Base-by-base conservation (phyloP, 2,113 vertebrate genomes). In the Diadophis punctatus region DNA sequence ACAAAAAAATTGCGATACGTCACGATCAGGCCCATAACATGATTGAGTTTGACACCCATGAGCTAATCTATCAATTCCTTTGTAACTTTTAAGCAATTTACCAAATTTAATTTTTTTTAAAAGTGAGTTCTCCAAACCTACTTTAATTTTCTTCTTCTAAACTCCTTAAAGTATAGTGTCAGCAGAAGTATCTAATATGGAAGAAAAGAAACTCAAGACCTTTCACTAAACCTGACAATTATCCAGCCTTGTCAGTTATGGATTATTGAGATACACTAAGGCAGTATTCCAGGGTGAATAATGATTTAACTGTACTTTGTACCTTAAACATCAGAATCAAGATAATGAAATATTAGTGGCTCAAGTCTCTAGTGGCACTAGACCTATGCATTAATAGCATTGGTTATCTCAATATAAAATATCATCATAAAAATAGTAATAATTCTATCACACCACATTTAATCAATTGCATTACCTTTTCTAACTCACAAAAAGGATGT, bases 271-370 rank as follows among this genome's bases (percentile, higher is more conserved):
- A 46, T 87, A 91, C 53, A 92, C 3, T 0, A 91, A 16, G 48
- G 63, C 11, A 52, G 25, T 34, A 1, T 34, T 93, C n/a, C 55
- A 74, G 87, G 90, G 56, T 0, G 0, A 94, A 93, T 94, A 87
- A 11, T 14, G 89, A 93, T 2, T 49, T 34, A 10, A 80, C 89
- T 92, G 5, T 90, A 88, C 30, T 92, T 93, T 85, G 49, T 48
- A 63, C 85, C 90, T 93, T 88, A 93, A 88, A 93, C 93, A 30
- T 6, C 0, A 86, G 0, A 90, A 91, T 8, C 1, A 95, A 93
- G 53, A 16, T 94, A 43, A 43, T 80, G 74, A 80, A 80, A 80
- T 80, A 43, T 80, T 43, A 80, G 34, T 80, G 74, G 7, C 18
- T 22, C 34, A 80, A 43, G 8, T 43, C 34, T 80, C 74, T 43